Percentiles rank a stretch among this genome's conserved stretches.
These are phyloP conservation scores for Ellobius talpinus DNA, from an alignment of 2,113 vertebrate genomes.

Conservation along the genomic window DNA sequence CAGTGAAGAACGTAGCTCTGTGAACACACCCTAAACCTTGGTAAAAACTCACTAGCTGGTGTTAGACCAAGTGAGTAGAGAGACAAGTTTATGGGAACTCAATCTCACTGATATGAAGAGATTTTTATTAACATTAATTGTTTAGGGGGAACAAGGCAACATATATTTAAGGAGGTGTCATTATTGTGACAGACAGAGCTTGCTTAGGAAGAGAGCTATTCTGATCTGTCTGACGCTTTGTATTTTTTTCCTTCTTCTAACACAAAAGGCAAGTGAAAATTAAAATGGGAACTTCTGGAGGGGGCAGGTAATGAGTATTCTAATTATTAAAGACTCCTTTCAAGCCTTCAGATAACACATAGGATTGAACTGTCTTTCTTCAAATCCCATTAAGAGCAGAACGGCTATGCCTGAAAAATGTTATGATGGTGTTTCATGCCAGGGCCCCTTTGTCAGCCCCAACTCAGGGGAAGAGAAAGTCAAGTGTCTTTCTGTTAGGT, in stretches of 20 bases:
- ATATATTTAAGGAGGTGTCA: slow-evolving; percentile 47
- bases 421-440: slow-evolving; percentile 56
- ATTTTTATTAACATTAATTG: slow-evolving; percentile 55
- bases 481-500: slow-evolving; percentile 69
- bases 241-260: slow-evolving; percentile 47
- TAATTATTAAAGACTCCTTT: slow-evolving; percentile 80
- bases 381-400: slow-evolving; percentile 79
- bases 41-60: background rate
- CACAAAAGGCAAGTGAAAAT: slow-evolving; percentile 79
- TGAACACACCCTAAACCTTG: background rate
- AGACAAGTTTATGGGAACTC: slow-evolving; percentile 33
- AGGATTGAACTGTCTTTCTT: slow-evolving; percentile 68
- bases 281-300: slow-evolving; percentile 71
- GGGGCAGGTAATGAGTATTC: slow-evolving; percentile 68
- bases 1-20: background rate
- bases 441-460: slow-evolving; percentile 64
- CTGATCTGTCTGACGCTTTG: slow-evolving; percentile 63
- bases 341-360: slow-evolving; percentile 63
- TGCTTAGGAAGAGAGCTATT: slow-evolving; percentile 39
- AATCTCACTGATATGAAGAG: slow-evolving; percentile 16
- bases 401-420: slow-evolving; percentile 62
- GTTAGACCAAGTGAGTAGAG: background rate
- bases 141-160: slow-evolving; percentile 23
- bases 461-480: slow-evolving; percentile 56
- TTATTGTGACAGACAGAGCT: slow-evolving; percentile 46